These are phyloP conservation scores for Mobula birostris DNA, from an alignment of 2,113 vertebrate genomes.

Conservation along the genomic window DNA sequence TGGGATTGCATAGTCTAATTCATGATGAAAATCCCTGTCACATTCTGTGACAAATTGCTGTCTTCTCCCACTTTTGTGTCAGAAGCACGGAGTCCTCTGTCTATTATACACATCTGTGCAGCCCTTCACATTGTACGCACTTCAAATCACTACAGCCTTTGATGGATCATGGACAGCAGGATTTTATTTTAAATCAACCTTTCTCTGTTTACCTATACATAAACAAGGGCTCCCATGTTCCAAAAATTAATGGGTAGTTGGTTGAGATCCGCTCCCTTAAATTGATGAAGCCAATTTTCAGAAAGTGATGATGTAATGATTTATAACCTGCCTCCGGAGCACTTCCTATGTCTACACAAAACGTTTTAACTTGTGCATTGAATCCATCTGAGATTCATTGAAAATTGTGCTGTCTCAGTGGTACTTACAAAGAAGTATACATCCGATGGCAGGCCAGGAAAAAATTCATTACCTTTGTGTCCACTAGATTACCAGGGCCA, in stretches of 20 bases:
- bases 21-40: not conserved
- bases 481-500: not conserved
- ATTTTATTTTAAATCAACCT: not conserved
- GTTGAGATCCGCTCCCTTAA: not conserved
- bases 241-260: not conserved
- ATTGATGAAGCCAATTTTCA: not conserved
- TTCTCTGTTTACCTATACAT: not conserved
- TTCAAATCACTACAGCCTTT: not conserved
- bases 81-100: not conserved
- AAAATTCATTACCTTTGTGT: conserved; percentile 25
- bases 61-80: not conserved
- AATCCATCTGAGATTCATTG: conserved; percentile 14
- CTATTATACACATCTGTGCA: not conserved
- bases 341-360: conserved; percentile 1
- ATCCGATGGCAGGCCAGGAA: conserved; percentile 14
- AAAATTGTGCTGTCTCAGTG: conserved; percentile 18
- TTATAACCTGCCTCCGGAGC: not conserved
- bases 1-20: not conserved
- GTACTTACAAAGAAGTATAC: conserved; percentile 25
- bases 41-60: not conserved
- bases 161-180: not conserved
- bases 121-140: not conserved
- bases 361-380: conserved; percentile 8
- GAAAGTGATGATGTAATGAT: conserved; percentile 23
- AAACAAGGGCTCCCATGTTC: not conserved